Base-by-base conservation (phyloP, 1,140 invertebrate genomes). In the Monochamus saltuarius region DNA sequence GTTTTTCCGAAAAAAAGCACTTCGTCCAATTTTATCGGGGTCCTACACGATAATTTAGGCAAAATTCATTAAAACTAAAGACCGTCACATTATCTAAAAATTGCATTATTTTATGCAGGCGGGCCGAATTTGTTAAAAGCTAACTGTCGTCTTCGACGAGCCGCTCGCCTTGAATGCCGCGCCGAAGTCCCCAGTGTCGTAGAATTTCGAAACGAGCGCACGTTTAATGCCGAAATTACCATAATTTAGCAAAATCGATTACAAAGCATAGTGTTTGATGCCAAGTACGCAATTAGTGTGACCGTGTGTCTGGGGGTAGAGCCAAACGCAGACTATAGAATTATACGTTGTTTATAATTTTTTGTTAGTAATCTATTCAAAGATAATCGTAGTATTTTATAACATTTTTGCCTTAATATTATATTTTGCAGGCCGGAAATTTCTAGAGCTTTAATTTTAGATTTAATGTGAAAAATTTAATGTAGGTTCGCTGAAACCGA, bases 181-280 rank as follows among this genome's bases (percentile, higher is more conserved):
- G 19, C 42, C 58, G 53, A 50, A 37, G 10, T 29, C 13, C 19
- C 34, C 19, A 55, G 29, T 34, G 29, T 51, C 39, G 49, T 39
- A 35, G 54, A 67, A 59, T 54, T 56, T 62, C 39, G 53, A 65
- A 67, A 49, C 56, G 47, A 67, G 60, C 59, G 47, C 55, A 67
- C 62, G 66, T 66, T 68, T 68, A 66, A 62, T 64, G 60, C 58
- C 56, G 39, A 70, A 68, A 70, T 70, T 68, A 70, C 68, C 68
- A 70, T 70, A 70, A 70, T 70, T 70, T 70, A 29, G 61, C 42
- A 63, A 70, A 70, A 70, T 70, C 68, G 68, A 70, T 70, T 70
- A 67, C 62, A 69, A 69, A 66, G 56, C 57, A 61, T 59, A 56
- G 61, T 69, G 62, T 66, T 69, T 64, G 63, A 63, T 68, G 65